phyloP scores from a whole-genome alignment of 2,888 invertebrate genomes.

The Drosophila multiciliata region DNA sequence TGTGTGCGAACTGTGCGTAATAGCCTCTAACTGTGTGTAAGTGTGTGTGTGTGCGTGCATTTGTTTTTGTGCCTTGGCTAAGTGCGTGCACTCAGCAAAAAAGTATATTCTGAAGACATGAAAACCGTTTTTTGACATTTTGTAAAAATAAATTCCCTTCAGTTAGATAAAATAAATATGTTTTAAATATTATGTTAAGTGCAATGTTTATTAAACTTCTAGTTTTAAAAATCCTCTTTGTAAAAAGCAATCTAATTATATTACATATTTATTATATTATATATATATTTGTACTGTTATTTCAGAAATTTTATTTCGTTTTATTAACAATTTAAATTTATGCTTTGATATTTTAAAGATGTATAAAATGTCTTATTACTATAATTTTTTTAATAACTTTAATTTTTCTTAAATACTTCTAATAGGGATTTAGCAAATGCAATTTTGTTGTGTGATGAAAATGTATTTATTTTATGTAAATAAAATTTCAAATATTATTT shows the following conservation, averaged over 20 bases:
- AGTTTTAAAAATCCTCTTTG: neutral
- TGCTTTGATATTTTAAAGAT: no score
- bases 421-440: no score
- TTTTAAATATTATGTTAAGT: neutral
- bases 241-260: neutral
- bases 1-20: constrained; percentile 11
- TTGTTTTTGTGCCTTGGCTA: constrained; percentile 38
- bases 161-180: neutral
- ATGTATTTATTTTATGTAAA: no score
- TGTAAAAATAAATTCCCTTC: neutral
- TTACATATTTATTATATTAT: no score
- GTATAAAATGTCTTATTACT: no score
- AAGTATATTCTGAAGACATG: neutral
- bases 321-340: neutral
- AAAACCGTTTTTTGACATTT: neutral
- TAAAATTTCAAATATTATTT: neutral
- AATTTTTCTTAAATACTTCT: no score
- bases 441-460: no score
- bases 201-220: neutral
- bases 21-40: constrained; percentile 7
- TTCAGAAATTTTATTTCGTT: neutral
- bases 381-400: no score
- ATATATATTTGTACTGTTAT: neutral
- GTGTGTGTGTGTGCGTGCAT: neutral
- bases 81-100: constrained; percentile 38